Evolutionary conservation across 2,797 vertebrate genomes (phyloP).

Genomic region (Dendrocincla fuliginosa): DNA sequence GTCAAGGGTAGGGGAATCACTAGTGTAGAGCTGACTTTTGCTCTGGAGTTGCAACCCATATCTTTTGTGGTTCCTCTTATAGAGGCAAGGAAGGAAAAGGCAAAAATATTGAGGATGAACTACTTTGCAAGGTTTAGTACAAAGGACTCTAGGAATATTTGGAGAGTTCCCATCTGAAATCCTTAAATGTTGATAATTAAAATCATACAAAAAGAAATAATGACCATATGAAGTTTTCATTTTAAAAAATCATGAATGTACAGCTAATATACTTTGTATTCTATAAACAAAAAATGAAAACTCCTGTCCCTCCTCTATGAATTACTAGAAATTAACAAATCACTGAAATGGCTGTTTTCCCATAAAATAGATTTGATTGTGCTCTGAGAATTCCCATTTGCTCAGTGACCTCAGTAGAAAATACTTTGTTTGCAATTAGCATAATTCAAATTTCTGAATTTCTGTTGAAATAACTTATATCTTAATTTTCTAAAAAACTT

Average conservation of each 20-base stretch:
- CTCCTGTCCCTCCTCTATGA: background rate
- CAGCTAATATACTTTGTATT: background rate
- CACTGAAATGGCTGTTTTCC: background rate
- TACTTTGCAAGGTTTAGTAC: background rate
- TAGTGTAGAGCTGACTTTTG: rapidly evolving
- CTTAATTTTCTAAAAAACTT: background rate
- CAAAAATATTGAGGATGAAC: background rate
- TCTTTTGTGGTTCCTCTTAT: background rate
- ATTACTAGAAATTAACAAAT: background rate
- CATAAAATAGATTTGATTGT: background rate
- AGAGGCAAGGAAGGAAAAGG: background rate
- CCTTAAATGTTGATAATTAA: background rate
- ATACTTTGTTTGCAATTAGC: background rate
- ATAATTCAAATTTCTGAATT: background rate
- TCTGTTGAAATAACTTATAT: background rate
- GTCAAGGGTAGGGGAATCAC: rapidly evolving
- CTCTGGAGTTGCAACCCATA: rapidly evolving
- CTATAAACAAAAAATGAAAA: background rate
- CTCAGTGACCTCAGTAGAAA: background rate
- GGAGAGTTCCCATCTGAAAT: background rate
- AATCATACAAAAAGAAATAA: background rate
- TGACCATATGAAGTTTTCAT: background rate
- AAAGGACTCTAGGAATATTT: background rate
- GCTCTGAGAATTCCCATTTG: background rate
- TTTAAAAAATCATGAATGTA: background rate